Conservation (phyloP, 2,113 vertebrate genomes). For the Perca flavescens region DNA sequence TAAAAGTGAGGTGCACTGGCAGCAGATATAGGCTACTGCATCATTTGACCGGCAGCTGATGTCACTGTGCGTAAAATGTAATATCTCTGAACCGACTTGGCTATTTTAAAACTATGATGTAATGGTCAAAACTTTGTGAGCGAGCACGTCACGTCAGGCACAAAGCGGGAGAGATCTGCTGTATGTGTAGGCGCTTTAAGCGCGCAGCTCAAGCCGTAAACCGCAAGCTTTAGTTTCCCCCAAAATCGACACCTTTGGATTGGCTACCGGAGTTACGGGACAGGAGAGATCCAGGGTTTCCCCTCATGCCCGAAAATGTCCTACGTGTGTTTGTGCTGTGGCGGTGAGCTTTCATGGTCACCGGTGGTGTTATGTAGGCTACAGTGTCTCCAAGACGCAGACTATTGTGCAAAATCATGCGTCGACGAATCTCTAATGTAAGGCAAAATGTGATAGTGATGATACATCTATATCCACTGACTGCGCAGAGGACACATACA, state of each 20-base stretch:
- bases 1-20: constrained; percentile 18
- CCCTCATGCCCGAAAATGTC: constrained; percentile 48
- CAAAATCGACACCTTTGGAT: constrained; percentile 71
- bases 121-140: constrained; percentile 81
- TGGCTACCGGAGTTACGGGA: constrained; percentile 72
- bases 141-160: constrained; percentile 75
- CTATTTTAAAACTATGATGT: constrained; percentile 86
- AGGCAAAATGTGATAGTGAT: constrained; percentile 40
- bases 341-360: constrained; percentile 18
- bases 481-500: constrained; percentile 31
- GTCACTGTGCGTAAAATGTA: constrained; percentile 81
- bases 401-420: constrained; percentile 15
- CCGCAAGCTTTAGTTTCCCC: constrained; percentile 51
- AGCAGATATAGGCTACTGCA: constrained; percentile 59
- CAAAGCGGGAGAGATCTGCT: constrained; percentile 47
- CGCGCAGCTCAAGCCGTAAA: constrained; percentile 39
- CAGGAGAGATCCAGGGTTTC: constrained; percentile 66
- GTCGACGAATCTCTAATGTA: constrained; percentile 35
- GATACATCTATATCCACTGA: constrained; percentile 27
- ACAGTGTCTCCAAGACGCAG: constrained; percentile 28
- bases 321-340: constrained; percentile 26
- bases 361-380: background rate
- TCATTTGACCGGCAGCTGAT: constrained; percentile 78
- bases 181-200: constrained; percentile 54
- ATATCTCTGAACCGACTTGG: constrained; percentile 74